Evolutionary conservation across 2,113 vertebrate genomes (phyloP).

Genomic region (Stegastes partitus): DNA sequence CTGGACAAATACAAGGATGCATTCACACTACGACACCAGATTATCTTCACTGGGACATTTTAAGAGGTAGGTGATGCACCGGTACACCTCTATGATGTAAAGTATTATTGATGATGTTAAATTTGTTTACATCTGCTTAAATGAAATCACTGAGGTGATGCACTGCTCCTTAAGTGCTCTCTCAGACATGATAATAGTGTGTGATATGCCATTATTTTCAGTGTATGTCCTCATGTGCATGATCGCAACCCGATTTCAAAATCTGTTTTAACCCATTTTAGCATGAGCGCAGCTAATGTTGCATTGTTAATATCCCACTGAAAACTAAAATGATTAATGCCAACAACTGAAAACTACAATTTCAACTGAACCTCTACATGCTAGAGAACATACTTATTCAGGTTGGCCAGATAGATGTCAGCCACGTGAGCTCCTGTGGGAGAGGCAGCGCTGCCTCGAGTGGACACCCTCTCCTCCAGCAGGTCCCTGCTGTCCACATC

Average conservation of each 20-base stretch:
- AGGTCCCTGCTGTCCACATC: conserved; percentile 90
- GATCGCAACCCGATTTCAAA: too few species aligned
- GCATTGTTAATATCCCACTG: too few species aligned
- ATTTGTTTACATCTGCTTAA: too few species aligned
- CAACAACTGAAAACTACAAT: neutral
- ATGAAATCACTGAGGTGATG: too few species aligned
- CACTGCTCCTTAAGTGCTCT: too few species aligned
- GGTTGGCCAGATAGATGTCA: conserved; percentile 98
- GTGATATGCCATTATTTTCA: too few species aligned
- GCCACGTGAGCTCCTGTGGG: conserved; percentile 96
- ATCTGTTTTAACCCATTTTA: too few species aligned
- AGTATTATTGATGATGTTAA: too few species aligned
- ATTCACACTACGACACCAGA: conserved; percentile 83
- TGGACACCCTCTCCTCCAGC: conserved; percentile 93
- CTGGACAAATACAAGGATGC: conserved; percentile 84
- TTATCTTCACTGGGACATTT: conserved; percentile 69
- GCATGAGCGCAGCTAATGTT: too few species aligned
- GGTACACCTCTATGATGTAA: conserved; percentile 33
- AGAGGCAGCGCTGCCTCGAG: conserved; percentile 91
- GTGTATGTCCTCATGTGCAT: too few species aligned
- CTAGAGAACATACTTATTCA: conserved; percentile 91
- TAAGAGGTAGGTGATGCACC: conserved; percentile 56
- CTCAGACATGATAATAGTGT: too few species aligned
- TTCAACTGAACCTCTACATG: neutral
- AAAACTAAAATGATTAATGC: too few species aligned